Evolutionary conservation across 2,113 vertebrate species (phyloP).

Genomic region (Pristiophorus japonicus): DNA sequence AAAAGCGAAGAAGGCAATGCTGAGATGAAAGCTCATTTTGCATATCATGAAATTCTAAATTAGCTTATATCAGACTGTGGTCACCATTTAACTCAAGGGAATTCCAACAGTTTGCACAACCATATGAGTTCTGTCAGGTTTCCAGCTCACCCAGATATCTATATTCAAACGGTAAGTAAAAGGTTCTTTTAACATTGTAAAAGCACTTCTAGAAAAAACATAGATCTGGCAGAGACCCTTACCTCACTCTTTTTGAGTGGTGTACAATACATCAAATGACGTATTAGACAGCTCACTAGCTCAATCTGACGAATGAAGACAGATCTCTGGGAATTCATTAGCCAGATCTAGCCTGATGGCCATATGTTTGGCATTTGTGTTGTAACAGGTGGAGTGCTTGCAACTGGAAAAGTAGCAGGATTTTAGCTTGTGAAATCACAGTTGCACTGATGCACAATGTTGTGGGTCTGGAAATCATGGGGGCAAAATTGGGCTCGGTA

Average conservation of each 20-base stretch:
- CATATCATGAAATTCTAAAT: background rate
- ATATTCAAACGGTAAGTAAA: background rate
- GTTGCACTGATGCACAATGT: background rate
- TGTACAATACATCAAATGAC: background rate
- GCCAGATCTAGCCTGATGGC: background rate
- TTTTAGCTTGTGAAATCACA: background rate
- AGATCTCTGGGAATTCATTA: background rate
- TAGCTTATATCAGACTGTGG: background rate
- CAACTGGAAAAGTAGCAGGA: background rate
- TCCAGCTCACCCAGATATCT: background rate
- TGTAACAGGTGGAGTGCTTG: background rate
- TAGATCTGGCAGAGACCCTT: background rate
- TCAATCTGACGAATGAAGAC: background rate
- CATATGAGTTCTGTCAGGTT: background rate
- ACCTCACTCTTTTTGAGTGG: background rate
- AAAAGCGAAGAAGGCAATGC: background rate
- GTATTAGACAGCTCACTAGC: background rate
- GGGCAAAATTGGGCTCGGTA: no score
- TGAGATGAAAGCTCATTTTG: background rate
- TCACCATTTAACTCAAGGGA: background rate
- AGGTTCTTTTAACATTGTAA: background rate
- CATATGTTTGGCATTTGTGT: background rate
- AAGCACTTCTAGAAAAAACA: background rate
- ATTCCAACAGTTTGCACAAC: background rate
- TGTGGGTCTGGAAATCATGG: no score